These are phyloP conservation scores for Trematomus bernacchii DNA, from an alignment of 2,797 vertebrate species.

Conservation along the genomic window DNA sequence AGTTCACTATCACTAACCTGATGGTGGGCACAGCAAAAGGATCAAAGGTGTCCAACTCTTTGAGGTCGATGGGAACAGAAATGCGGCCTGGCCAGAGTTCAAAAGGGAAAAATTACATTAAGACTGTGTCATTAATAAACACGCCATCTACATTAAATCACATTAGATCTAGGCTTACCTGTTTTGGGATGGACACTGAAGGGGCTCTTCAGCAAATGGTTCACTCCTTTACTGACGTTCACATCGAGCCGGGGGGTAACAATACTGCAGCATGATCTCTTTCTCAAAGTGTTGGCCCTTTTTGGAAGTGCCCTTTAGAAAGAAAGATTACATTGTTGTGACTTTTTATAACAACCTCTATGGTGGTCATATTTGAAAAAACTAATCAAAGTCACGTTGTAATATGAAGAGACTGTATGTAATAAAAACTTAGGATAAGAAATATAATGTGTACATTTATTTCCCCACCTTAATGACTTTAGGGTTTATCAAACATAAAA, in stretches of 20 bases:
- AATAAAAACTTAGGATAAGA: too few species aligned
- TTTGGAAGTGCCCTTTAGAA: slow-evolving; percentile 77
- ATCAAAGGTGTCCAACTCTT: slow-evolving; percentile 90
- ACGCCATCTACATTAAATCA: neutral
- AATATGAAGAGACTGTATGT: neutral
- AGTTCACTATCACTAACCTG: slow-evolving; percentile 79
- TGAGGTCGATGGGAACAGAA: slow-evolving; percentile 94
- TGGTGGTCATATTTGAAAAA: slow-evolving; percentile 3
- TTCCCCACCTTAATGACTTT: too few species aligned
- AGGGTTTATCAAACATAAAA: too few species aligned
- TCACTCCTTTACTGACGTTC: slow-evolving; percentile 96
- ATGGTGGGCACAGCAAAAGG: slow-evolving; percentile 95
- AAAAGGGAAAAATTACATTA: slow-evolving; percentile 26
- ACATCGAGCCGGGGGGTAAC: slow-evolving; percentile 96
- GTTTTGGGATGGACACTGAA: slow-evolving; percentile 99
- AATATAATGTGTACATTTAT: too few species aligned
- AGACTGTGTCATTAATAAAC: neutral
- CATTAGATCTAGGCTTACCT: slow-evolving; percentile 78
- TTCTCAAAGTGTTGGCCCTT: slow-evolving; percentile 83
- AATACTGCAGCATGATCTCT: slow-evolving; percentile 97
- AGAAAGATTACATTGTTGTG: neutral
- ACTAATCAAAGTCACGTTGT: neutral
- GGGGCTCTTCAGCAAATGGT: slow-evolving; percentile 96
- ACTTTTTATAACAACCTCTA: neutral
- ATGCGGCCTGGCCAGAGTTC: slow-evolving; percentile 86